phyloP scores from a whole-genome alignment of 2,113 vertebrate genomes.

The Pogonocichla stellata region DNA sequence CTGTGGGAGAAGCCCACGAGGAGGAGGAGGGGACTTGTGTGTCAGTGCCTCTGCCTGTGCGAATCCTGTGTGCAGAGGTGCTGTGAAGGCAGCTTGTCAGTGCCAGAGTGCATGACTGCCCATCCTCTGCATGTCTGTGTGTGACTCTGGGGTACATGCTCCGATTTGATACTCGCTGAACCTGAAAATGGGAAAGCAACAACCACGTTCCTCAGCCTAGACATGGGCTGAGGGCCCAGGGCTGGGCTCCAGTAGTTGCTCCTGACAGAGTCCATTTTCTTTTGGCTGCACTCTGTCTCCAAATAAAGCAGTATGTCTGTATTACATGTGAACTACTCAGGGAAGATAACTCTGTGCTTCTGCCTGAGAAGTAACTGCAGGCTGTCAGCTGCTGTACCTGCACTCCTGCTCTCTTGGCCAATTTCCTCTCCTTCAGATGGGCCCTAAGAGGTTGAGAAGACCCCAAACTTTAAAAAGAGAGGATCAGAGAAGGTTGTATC shows the following conservation, averaged over 20 bases:
- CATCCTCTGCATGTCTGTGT: accelerated
- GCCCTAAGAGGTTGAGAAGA: background rate
- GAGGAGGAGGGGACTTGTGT: background rate
- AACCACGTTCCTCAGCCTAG: background rate
- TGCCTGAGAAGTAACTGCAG: background rate
- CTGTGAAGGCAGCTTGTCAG: background rate
- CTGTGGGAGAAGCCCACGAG: too few species aligned
- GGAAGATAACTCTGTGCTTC: background rate
- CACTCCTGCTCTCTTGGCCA: background rate
- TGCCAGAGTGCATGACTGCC: background rate
- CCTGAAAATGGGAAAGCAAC: background rate
- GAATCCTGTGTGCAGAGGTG: accelerated
- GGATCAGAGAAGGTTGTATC: background rate
- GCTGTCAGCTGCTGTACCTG: background rate
- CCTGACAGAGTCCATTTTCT: background rate
- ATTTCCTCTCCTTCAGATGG: background rate
- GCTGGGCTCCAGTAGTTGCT: background rate
- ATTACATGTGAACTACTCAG: background rate
- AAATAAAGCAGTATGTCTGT: background rate
- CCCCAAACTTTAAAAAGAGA: background rate
- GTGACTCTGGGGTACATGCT: too few species aligned
- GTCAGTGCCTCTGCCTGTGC: background rate
- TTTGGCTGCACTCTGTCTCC: background rate
- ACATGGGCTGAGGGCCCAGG: background rate
- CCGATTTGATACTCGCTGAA: background rate